These are phyloP conservation scores for Formica aserva DNA, from an alignment of 2,888 invertebrate species.

Conservation along the genomic window DNA sequence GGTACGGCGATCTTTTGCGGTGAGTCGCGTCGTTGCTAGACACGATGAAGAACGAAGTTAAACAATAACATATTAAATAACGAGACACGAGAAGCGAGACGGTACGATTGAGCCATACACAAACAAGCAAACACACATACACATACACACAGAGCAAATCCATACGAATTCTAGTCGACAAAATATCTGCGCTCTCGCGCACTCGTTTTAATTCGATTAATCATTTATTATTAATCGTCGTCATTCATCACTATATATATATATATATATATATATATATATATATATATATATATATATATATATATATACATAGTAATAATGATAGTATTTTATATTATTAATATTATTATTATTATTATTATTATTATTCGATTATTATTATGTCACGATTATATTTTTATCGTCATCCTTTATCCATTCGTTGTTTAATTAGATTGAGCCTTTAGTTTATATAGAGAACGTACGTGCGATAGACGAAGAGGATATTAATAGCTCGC, in stretches of 20 bases:
- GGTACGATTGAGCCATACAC: slow-evolving; percentile 66
- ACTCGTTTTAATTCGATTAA: slow-evolving; percentile 70
- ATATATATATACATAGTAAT: too few relatives aligned
- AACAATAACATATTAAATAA: slow-evolving; percentile 41
- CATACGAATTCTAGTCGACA: slow-evolving; percentile 85
- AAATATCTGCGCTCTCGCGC: slow-evolving; percentile 81
- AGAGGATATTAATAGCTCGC: neutral
- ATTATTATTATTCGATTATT: slow-evolving; percentile 49
- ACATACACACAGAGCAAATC: slow-evolving; percentile 65
- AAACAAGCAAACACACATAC: slow-evolving; percentile 68
- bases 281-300: too few relatives aligned
- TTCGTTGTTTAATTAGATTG: slow-evolving; percentile 44
- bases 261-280: too few relatives aligned
- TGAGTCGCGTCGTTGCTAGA: slow-evolving; percentile 49
- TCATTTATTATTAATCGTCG: slow-evolving; percentile 71
- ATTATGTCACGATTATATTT: slow-evolving; percentile 39
- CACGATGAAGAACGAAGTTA: slow-evolving; percentile 41
- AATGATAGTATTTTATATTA: slow-evolving; percentile 62
- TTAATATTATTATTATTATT: slow-evolving; percentile 61
- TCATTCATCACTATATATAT: slow-evolving; percentile 62
- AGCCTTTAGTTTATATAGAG: slow-evolving; percentile 6
- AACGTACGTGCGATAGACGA: slow-evolving; percentile 20
- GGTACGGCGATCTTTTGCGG: slow-evolving; percentile 42
- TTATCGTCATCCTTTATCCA: slow-evolving; percentile 44
- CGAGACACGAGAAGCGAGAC: slow-evolving; percentile 49